These are phyloP conservation scores for Hemicordylus capensis DNA, from an alignment of 2,113 vertebrate species.

Conservation along the genomic window DNA sequence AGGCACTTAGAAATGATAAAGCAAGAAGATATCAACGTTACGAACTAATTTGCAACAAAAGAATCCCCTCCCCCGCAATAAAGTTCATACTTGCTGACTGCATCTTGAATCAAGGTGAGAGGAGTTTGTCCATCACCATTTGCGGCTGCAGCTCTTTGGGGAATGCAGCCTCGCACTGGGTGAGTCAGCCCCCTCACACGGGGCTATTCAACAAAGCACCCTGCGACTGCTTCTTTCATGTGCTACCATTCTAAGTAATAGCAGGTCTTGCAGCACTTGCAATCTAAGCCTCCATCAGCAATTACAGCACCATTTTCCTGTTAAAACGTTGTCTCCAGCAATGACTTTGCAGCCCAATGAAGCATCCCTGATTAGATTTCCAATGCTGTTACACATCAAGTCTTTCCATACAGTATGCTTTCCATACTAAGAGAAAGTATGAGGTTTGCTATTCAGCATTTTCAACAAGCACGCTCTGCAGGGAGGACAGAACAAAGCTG, in stretches of 20 bases:
- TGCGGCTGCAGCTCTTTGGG: background rate
- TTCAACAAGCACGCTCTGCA: constrained; percentile 7
- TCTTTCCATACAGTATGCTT: constrained; percentile 21
- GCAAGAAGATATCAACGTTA: no score
- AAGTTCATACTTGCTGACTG: background rate
- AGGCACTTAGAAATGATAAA: no score
- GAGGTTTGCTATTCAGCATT: background rate
- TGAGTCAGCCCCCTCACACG: background rate
- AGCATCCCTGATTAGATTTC: constrained; percentile 66
- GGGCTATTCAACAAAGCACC: background rate
- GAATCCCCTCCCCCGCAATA: no score
- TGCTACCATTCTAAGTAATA: background rate
- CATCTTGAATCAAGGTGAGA: background rate
- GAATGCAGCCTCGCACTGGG: background rate
- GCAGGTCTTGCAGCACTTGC: background rate
- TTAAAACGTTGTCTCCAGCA: constrained; percentile 62
- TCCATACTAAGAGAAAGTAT: background rate
- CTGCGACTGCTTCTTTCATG: background rate
- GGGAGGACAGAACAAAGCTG: background rate
- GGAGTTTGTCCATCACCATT: background rate
- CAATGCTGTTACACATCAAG: constrained; percentile 56
- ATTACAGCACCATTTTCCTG: constrained; percentile 51
- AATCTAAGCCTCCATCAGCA: constrained; percentile 55
- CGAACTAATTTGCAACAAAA: background rate
- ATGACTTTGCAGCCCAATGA: constrained; percentile 52